Base-by-base conservation (phyloP, 2,888 invertebrate genomes). In the Heliconius sara region DNA sequence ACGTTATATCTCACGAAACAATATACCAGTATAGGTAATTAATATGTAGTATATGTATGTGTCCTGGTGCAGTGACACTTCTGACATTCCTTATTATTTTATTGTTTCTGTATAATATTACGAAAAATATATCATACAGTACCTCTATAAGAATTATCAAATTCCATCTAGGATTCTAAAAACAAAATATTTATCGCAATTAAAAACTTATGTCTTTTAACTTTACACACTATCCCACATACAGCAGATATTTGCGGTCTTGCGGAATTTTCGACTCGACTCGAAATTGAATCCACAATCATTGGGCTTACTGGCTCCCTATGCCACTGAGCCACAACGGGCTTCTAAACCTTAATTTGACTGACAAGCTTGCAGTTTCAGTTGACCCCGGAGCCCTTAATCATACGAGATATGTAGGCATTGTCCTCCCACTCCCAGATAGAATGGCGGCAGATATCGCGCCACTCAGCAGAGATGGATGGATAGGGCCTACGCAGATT, bases 401-500 rank as follows among this genome's bases (percentile, higher is more conserved):
- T 78, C 78, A 78, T 78, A 66, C 73, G 65, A 72, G 71, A 71
- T 73, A 73, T 30, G 65, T 67, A 78, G 73, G 73, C 78, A 78
- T 73, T 73, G 78, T 78, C 60, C 78, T 66, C 72, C 78, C 78
- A 72, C 72, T 25, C 13, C 22, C 67, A 78, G 66, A 78, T 73
- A 73, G 74, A 75, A 72, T 73, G 52, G 66, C 72, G 72, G 72
- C 19, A 43, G 73, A 66, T 78, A 78, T 78, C 78, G 65, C 74
- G 65, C 74, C 65, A 75, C 74, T 75, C 74, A 75, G n/a, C 78
- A 25, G 52, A 67, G 78, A 78, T 78, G 74, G 68, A 74, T 78
- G 78, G 78, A 74, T 78, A 78, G 73, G 67, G 76, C 67, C 76
- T 67, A 67, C 76, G 76, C 76, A 76, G 67, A 73, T 78, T 78